Conservation (phyloP, 2,888 invertebrate species). For the Kryphioiulus occultus region DNA sequence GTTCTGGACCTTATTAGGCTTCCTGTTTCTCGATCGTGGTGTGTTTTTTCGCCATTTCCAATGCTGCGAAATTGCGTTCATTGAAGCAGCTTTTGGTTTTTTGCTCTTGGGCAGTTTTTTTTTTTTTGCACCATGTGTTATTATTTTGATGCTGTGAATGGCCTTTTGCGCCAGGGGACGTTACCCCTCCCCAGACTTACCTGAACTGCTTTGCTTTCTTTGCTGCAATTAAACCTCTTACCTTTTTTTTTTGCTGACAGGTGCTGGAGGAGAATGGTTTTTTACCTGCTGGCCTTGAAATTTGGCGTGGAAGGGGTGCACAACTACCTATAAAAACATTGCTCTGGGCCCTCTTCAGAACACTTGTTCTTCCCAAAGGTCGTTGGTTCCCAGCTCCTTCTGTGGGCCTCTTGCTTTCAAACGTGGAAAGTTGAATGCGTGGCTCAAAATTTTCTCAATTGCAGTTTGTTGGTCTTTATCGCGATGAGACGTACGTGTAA, state of each 20-base stretch:
- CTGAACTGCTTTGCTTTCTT: constrained; percentile 6
- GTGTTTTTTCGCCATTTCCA: neutral
- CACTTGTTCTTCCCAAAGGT: constrained; percentile 7
- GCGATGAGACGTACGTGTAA: no score
- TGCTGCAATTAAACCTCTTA: neutral
- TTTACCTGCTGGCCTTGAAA: constrained; percentile 18
- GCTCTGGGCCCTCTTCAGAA: neutral
- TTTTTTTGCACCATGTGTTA: neutral
- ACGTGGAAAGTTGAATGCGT: neutral
- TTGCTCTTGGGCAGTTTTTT: neutral
- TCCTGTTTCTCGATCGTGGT: neutral
- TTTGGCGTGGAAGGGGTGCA: constrained; percentile 13
- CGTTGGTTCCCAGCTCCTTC: neutral
- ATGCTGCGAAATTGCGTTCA: neutral
- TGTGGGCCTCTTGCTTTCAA: neutral
- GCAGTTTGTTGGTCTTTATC: neutral
- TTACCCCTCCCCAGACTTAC: neutral
- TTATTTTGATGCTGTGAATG: constrained; percentile 23
- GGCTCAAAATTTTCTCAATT: neutral
- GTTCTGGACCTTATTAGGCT: neutral
- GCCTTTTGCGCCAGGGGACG: constrained; percentile 14
- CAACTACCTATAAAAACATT: neutral
- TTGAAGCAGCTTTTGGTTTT: neutral
- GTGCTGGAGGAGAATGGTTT: neutral
- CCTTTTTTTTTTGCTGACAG: neutral